Conservation (phyloP, 2,797 vertebrate genomes). For the Tokudaia tokunoshimensis region DNA sequence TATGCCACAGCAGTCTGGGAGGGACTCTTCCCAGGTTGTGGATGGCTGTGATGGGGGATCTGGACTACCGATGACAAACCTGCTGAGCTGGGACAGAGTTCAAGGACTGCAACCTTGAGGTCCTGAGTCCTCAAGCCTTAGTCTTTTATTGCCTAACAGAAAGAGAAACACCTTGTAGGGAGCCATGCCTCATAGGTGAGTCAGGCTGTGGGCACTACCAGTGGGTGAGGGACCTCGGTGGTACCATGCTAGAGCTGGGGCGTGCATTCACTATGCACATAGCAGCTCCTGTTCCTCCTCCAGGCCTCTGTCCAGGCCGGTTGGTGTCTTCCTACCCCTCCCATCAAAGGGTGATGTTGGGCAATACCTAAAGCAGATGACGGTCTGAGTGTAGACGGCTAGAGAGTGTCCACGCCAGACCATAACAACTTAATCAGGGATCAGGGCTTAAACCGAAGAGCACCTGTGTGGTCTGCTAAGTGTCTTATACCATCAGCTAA, state of each 20-base stretch:
- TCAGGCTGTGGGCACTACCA: neutral
- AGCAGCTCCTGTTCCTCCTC: neutral
- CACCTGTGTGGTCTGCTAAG: neutral
- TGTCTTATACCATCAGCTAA: neutral
- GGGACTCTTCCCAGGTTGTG: neutral
- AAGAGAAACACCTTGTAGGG: rapidly evolving
- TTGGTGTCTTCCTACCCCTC: neutral
- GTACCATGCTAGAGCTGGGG: neutral
- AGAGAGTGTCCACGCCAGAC: neutral
- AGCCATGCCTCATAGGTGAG: neutral
- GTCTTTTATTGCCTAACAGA: neutral
- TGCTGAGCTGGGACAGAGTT: neutral
- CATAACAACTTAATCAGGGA: neutral
- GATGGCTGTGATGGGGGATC: neutral
- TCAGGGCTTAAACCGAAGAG: neutral
- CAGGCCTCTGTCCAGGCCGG: neutral
- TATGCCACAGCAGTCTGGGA: no score
- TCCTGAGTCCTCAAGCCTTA: neutral
- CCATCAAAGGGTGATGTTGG: neutral
- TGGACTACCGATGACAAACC: neutral
- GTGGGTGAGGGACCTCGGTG: neutral
- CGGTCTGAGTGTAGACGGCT: neutral
- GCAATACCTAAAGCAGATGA: neutral
- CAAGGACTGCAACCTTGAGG: neutral
- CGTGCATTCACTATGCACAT: neutral